Evolutionary conservation across 2,888 invertebrate species (phyloP).

Genomic region (Gymnoscelis rufifasciata): DNA sequence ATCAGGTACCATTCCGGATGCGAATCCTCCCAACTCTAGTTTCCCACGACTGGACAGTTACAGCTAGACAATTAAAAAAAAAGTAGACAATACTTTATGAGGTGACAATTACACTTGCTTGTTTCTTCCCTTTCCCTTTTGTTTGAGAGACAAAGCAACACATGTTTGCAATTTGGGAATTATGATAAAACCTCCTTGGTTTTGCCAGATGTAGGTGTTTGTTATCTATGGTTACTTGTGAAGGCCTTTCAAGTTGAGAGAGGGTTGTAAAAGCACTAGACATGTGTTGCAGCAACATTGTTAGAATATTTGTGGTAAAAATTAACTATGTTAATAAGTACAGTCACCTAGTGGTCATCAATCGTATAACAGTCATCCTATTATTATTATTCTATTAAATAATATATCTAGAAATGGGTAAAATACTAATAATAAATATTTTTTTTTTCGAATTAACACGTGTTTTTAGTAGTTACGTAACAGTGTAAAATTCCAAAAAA

Average conservation of each 20-base stretch:
- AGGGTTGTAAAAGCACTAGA: neutral
- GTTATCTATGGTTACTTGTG: slow-evolving; percentile 15
- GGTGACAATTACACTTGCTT: slow-evolving; percentile 61
- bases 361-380: no score
- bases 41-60: slow-evolving; percentile 63
- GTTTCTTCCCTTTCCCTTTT: slow-evolving; percentile 49
- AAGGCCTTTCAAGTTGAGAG: neutral
- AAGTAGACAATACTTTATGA: slow-evolving; percentile 47
- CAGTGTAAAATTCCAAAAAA: no score
- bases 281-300: no score
- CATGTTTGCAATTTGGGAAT: slow-evolving; percentile 46
- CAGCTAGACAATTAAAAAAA: slow-evolving; percentile 46
- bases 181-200: no score
- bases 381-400: no score
- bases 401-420: no score
- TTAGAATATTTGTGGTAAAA: no score
- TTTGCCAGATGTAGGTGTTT: slow-evolving; percentile 50
- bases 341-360: no score
- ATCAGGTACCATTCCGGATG: slow-evolving; percentile 69
- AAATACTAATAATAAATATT: no score
- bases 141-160: slow-evolving; percentile 58
- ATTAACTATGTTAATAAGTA: no score
- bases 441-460: no score
- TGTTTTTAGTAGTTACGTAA: no score
- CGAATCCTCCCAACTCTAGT: slow-evolving; percentile 50